These are phyloP conservation scores for Halcyon smyrnensis DNA, from an alignment of 2,797 vertebrate genomes.

Conservation along the genomic window DNA sequence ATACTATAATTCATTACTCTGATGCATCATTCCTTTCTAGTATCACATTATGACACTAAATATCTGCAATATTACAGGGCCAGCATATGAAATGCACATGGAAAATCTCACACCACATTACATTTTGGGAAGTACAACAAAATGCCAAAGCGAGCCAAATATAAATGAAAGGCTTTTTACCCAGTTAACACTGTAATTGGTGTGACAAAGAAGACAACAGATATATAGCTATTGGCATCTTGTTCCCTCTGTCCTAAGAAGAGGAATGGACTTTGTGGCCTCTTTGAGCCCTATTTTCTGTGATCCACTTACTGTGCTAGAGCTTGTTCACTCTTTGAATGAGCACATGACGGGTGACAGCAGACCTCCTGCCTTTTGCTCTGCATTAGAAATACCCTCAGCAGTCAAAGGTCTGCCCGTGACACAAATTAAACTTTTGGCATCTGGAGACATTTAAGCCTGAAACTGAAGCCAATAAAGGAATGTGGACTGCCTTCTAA, in stretches of 20 bases:
- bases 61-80: not conserved
- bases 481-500: not conserved
- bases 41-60: not conserved
- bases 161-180: not conserved
- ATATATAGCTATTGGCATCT: not conserved
- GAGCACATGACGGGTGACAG: not conserved
- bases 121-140: not conserved
- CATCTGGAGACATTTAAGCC: not conserved
- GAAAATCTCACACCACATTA: not conserved
- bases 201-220: not conserved
- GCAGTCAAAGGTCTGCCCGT: not conserved
- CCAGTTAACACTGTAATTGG: not conserved
- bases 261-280: not conserved
- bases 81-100: rapidly evolving
- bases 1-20: not conserved
- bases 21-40: not conserved
- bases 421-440: not conserved
- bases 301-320: rapidly evolving
- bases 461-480: not conserved
- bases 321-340: not conserved
- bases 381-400: not conserved
- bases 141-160: not conserved
- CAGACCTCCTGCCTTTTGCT: not conserved
- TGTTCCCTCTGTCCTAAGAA: not conserved
- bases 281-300: conserved; percentile 1